These are phyloP conservation scores for Xestia sexstrigata DNA, from an alignment of 2,888 invertebrate species.

Conservation along the genomic window DNA sequence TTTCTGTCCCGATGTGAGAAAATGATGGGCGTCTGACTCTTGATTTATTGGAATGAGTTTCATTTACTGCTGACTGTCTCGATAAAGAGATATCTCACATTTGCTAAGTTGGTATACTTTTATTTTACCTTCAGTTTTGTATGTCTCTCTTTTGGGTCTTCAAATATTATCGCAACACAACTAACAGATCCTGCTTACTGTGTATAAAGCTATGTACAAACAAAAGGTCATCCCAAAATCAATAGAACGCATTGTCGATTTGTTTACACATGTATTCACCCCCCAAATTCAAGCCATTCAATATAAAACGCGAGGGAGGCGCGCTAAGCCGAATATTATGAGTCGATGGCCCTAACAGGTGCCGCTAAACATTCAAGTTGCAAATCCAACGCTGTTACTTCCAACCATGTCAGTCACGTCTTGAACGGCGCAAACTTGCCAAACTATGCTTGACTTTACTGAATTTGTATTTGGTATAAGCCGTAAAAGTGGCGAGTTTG, in stretches of 20 bases:
- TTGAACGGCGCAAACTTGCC: conserved; percentile 66
- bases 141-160: neutral
- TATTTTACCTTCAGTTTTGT: neutral
- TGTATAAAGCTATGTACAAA: conserved; percentile 1
- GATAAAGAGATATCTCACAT: conserved; percentile 18
- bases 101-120: neutral
- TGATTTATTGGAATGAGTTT: conserved; percentile 64
- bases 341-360: conserved; percentile 88
- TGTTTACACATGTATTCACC: conserved; percentile 73
- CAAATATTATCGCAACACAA: neutral
- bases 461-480: conserved; percentile 53
- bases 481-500: conserved; percentile 35
- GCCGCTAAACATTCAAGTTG: conserved; percentile 88
- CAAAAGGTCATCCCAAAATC: conserved; percentile 62
- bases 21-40: conserved; percentile 72
- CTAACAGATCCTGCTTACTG: neutral
- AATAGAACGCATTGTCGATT: conserved; percentile 66
- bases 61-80: conserved; percentile 44
- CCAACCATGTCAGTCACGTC: conserved; percentile 78
- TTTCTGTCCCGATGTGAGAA: conserved; percentile 75
- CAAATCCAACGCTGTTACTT: conserved; percentile 62
- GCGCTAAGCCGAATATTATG: conserved; percentile 91
- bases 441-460: conserved; percentile 56
- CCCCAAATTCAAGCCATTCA: conserved; percentile 70
- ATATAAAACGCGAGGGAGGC: conserved; percentile 72